Evolutionary conservation across 2,888 invertebrate species (phyloP).

Genomic region (Kryphioiulus occultus): DNA sequence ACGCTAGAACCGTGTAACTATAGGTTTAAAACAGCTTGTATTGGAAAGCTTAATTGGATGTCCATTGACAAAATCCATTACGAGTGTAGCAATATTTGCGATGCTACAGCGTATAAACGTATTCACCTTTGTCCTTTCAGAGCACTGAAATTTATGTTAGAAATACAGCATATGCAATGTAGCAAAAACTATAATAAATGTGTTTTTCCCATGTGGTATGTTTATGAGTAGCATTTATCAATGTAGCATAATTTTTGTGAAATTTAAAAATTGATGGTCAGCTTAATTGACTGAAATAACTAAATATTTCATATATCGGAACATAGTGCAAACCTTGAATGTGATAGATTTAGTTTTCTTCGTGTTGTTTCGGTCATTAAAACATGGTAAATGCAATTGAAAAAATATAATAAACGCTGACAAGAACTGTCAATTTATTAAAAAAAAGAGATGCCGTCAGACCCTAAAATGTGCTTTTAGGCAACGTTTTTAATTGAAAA

Average conservation of each 20-base stretch:
- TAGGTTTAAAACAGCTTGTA: neutral
- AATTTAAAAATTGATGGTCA: neutral
- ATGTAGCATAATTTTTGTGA: no score
- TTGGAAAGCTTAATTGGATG: constrained; percentile 27
- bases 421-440: neutral
- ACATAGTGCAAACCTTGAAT: neutral
- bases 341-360: neutral
- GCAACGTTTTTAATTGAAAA: neutral
- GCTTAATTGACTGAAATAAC: no score
- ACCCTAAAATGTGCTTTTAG: neutral
- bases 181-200: no score
- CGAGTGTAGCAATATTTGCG: neutral
- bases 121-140: neutral
- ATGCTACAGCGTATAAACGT: neutral
- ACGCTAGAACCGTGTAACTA: neutral
- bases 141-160: no score
- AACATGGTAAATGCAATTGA: neutral
- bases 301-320: no score
- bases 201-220: no score
- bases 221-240: no score
- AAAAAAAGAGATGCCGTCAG: neutral
- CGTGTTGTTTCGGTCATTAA: neutral
- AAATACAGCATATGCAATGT: no score
- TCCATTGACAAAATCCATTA: constrained; percentile 11
- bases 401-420: neutral